Base-by-base conservation (phyloP, 2,797 vertebrate genomes). In the Phataginus tetradactyla region DNA sequence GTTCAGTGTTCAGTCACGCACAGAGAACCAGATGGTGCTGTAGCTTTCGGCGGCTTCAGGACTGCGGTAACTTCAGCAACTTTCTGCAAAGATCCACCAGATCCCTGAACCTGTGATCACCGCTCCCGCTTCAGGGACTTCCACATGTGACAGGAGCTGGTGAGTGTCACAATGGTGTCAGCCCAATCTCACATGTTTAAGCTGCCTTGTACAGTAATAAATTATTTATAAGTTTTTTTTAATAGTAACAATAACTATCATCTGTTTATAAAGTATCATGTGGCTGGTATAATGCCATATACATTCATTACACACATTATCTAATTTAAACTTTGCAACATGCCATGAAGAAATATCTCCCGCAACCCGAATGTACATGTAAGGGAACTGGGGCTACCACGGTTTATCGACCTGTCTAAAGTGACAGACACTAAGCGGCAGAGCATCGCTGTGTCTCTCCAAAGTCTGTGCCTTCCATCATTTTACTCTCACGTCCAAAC, bases 1-100 rank as follows among this genome's bases (percentile, higher is more conserved):
- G 5, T 45, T 72, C 29, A 9, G 27, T 6, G 32, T 13, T 20
- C 21, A 61, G 15, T 55, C 45, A 21, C 0, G 3, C 23, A 29
- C 17, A 53, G 13, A 59, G 29, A 84, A 64, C 71, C 61, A 95
- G 96, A 61, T 51, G 93, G 93, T 37, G 25, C 79, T 90, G 42
- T 17, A 9, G 86, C 61, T 79, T 21, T 21, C 7, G 0, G 42
- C 1, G 34, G 49, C 83, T 80, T 75, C 13, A 23, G 45, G 23
- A 53, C 20, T 29, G 27, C 34, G 14, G 18, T 29, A 74, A 11
- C 11, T 12, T n/a, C 34, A 14, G 37, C 15, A 72, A 93, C 64
- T 37, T 78, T 32, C 10, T 7, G 7, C 1, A 0, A 90, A 87
- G 57, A 84, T 3, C 7, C 0, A 15, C 7, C 21, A 77, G 25